phyloP scores from a whole-genome alignment of 2,797 vertebrate genomes.

The Fistularia commersonii region DNA sequence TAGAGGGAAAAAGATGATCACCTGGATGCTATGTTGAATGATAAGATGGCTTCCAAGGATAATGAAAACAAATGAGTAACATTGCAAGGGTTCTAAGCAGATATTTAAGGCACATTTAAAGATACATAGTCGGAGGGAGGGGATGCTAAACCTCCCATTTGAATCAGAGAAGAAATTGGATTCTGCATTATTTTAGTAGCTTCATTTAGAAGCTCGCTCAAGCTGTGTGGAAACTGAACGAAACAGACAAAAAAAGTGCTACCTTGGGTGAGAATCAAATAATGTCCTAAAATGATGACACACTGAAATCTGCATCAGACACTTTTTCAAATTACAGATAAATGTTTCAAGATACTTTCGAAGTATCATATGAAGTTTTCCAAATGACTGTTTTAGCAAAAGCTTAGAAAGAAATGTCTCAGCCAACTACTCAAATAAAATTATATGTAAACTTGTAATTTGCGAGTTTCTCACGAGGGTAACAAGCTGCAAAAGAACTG shows the following conservation, averaged over 20 bases:
- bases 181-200: conserved; percentile 57
- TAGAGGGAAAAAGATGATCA: conserved; percentile 19
- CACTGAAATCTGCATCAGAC: conserved; percentile 51
- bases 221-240: conserved; percentile 61
- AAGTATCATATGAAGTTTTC: conserved; percentile 40
- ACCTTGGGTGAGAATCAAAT: conserved; percentile 51
- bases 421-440: conserved; percentile 2
- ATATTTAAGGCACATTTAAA: conserved; percentile 40
- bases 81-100: conserved; percentile 40
- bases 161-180: conserved; percentile 61
- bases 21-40: conserved; percentile 36
- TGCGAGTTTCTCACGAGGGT: no score
- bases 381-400: conserved; percentile 21
- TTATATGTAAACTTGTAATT: no score
- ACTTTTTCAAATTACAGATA: conserved; percentile 40
- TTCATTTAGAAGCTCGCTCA: conserved; percentile 67
- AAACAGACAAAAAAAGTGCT: conserved; percentile 51
- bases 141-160: conserved; percentile 46
- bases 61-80: conserved; percentile 53
- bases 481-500: no score
- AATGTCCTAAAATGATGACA: conserved; percentile 40
- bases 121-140: conserved; percentile 19
- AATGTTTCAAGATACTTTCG: conserved; percentile 29
- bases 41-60: conserved; percentile 59
- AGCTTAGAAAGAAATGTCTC: conserved; percentile 7